These are phyloP conservation scores for Mnemiopsis leidyi DNA, from an alignment of 37 sponge, comb jelly and placozoan genomes.

Conservation along the genomic window DNA sequence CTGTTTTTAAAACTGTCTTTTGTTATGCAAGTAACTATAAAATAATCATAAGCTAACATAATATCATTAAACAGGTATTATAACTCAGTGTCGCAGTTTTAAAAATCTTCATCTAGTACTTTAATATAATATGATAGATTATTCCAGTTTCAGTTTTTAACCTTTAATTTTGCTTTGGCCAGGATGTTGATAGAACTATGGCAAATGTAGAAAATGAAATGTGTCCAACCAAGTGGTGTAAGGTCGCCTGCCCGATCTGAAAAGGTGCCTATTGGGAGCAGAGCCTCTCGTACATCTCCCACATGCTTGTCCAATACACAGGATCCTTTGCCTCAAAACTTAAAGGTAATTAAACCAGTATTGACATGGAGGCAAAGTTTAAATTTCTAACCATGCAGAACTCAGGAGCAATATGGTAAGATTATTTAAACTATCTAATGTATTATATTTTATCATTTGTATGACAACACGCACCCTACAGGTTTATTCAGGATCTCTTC, in stretches of 20 bases:
- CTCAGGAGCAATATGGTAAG: no score
- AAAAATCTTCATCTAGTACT: no score
- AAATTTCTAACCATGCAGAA: neutral
- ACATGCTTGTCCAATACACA: neutral
- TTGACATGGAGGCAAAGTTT: neutral
- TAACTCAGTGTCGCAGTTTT: no score
- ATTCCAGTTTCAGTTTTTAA: no score
- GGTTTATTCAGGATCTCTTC: constrained; percentile 56
- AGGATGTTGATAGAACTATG: neutral
- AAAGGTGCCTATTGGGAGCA: neutral
- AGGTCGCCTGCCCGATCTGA: constrained; percentile 40
- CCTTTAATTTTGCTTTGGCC: no score
- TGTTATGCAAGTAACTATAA: no score
- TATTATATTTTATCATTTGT: neutral
- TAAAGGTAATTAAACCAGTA: neutral
- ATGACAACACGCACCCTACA: neutral
- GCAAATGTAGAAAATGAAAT: constrained; percentile 30
- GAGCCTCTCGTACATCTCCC: neutral
- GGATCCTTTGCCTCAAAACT: constrained; percentile 3
- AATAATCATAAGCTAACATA: no score
- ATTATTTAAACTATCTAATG: no score
- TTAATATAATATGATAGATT: no score
- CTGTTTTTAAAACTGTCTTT: no score
- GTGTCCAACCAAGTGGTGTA: neutral
- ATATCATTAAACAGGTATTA: no score